These are phyloP conservation scores for Lacanobia oleracea DNA, from an alignment of 2,888 invertebrate species.

Conservation along the genomic window DNA sequence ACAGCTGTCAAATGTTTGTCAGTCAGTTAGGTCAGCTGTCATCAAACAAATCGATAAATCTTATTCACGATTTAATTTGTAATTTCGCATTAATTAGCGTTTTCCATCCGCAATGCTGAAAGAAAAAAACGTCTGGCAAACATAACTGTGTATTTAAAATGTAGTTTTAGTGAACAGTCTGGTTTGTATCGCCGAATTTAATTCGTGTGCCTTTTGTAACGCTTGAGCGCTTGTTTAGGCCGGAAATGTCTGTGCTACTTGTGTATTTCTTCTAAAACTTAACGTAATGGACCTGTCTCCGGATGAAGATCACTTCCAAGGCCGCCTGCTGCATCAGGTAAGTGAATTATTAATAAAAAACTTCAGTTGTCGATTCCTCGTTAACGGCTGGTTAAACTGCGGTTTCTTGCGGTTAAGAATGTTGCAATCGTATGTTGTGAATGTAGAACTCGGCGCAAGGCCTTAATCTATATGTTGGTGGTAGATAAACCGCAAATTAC, in stretches of 20 bases:
- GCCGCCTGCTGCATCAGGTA: constrained; percentile 94
- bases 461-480: constrained; percentile 1
- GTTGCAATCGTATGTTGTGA: constrained; percentile 44
- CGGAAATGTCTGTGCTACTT: constrained; percentile 79
- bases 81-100: constrained; percentile 52
- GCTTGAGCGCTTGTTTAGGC: constrained; percentile 78
- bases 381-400: background rate
- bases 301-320: constrained; percentile 95
- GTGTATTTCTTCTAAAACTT: constrained; percentile 67
- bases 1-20: constrained; percentile 52
- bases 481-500: background rate
- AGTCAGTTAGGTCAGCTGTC: constrained; percentile 52
- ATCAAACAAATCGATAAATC: constrained; percentile 63
- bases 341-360: constrained; percentile 33
- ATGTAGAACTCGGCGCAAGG: constrained; percentile 61
- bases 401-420: constrained; percentile 26
- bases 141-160: constrained; percentile 38
- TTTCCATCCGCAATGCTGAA: constrained; percentile 42
- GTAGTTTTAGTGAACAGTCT: constrained; percentile 46
- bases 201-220: constrained; percentile 72
- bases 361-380: background rate
- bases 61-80: constrained; percentile 32
- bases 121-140: constrained; percentile 29
- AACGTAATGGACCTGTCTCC: constrained; percentile 92
- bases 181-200: constrained; percentile 40